These are phyloP conservation scores for Hippasteria phrygiana DNA, from an alignment of 53 echinoderm and acorn worm genomes.

Conservation along the genomic window DNA sequence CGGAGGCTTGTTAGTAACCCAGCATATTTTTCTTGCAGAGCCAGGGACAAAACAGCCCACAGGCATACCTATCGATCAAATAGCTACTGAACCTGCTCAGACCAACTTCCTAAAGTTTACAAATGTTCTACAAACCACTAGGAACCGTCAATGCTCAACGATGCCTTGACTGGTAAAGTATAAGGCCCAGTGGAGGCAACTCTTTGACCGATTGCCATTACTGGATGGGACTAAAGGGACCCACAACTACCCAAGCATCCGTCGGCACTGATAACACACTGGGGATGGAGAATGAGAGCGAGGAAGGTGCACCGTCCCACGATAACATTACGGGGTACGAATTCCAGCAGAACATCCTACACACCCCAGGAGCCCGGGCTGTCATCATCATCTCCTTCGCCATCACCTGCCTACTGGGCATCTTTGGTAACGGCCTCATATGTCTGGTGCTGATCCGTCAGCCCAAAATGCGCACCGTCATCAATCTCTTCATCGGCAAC, in stretches of 20 bases:
- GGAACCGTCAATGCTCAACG: background rate
- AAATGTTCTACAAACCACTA: background rate
- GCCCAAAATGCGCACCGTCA: slow-evolving; percentile 94
- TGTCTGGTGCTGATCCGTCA: slow-evolving; percentile 78
- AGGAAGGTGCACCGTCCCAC: background rate
- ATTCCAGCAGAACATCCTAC: background rate
- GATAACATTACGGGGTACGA: background rate
- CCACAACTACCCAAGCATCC: background rate
- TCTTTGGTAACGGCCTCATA: slow-evolving; percentile 84
- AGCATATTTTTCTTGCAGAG: background rate
- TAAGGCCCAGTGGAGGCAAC: background rate
- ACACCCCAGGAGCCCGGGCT: background rate
- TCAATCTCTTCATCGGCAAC: slow-evolving; percentile 91
- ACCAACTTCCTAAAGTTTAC: background rate
- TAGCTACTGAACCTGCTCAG: background rate
- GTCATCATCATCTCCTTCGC: slow-evolving; percentile 7
- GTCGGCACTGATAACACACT: background rate
- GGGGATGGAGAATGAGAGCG: background rate
- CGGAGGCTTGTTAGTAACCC: background rate
- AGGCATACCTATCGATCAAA: background rate
- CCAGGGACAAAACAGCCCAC: background rate
- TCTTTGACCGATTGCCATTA: background rate
- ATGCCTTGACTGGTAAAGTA: background rate
- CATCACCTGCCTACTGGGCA: slow-evolving; percentile 48
- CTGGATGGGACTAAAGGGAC: background rate